Evolutionary conservation across 1,140 invertebrate genomes (phyloP), one percentile per base, ranked within the genome.

Genomic region (Sycobia sp.): DNA sequence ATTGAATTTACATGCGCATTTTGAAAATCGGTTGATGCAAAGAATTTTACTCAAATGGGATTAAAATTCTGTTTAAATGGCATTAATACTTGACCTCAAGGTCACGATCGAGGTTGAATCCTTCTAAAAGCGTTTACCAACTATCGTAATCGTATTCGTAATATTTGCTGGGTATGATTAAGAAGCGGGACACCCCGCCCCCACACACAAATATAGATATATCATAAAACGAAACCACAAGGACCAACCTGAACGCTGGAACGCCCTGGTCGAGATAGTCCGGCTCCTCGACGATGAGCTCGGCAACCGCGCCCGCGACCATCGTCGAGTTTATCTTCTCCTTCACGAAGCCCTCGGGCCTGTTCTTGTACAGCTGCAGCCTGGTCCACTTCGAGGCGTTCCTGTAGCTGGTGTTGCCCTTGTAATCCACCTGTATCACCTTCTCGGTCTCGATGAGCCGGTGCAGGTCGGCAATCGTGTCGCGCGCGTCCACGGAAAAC

Each of bases 371-470:
- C 22, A 83, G 75, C 58, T 83, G 82, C 8, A 83, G 70, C 25
- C 82, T 77, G 27, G 84, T 84, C 84, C 87, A 90, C 78, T 89
- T 89, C n/a, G 86, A 86, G 9, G 91, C 90, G 80, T 92, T 93
- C 67, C 92, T 83, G 71, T 93, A 94, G 77, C 90, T 92, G 46
- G 88, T 90, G 78, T 87, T 91, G 66, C 91, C 91, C 80, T 94
- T 94, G 78, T 93, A 94, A 70, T 93, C 90, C 5, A 94, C 92
- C 84, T 91, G 91, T 56, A 91, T 86, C 13, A 94, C 89, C 65
- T 88, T 86, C 74, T 89, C 89, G 41, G 86, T 85, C 69, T 91
- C 89, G 3, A 93, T 87, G 67, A 92, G 85, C 74, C 85, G 84
- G 74, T 91, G 88, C 1, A 94, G 78, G 77, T 91, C 89, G 25